phyloP scores from a whole-genome alignment of 1,140 invertebrate species.

The Drosophila insularis region DNA sequence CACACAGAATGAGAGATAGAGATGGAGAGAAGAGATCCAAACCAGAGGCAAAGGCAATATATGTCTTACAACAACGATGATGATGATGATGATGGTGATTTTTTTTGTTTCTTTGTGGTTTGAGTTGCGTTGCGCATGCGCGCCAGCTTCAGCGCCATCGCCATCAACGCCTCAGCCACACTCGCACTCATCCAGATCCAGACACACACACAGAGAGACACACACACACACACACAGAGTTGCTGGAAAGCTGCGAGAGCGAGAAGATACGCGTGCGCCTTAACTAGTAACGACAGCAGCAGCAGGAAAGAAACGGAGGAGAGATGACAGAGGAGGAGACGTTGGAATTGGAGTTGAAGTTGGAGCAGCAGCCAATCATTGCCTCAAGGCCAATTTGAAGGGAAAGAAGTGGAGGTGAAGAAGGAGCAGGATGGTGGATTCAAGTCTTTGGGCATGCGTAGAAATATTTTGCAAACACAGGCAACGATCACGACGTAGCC shows the following conservation, averaged over 20 bases:
- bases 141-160: slow-evolving; percentile 83
- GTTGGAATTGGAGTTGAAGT: slow-evolving; percentile 4
- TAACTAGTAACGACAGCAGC: slow-evolving; percentile 55
- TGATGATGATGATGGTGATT: slow-evolving; percentile 61
- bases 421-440: background rate
- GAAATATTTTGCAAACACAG: slow-evolving; percentile 51
- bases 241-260: slow-evolving; percentile 28
- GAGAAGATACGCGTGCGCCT: slow-evolving; percentile 51
- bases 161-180: slow-evolving; percentile 84
- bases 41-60: slow-evolving; percentile 36
- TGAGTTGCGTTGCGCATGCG: slow-evolving; percentile 70
- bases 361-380: slow-evolving; percentile 70
- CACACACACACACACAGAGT: no score
- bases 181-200: slow-evolving; percentile 50
- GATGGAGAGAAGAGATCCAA: background rate
- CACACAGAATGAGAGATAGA: slow-evolving; percentile 37
- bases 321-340: slow-evolving; percentile 3
- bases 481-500: slow-evolving; percentile 30
- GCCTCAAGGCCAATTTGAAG: slow-evolving; percentile 74
- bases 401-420: background rate
- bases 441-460: slow-evolving; percentile 54
- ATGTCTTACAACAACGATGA: slow-evolving; percentile 75
- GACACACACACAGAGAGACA: background rate
- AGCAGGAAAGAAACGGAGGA: slow-evolving; percentile 17
- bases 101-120: slow-evolving; percentile 27